phyloP scores from a whole-genome alignment of 1,140 invertebrate genomes.

The Trinorchestia longiramus region DNA sequence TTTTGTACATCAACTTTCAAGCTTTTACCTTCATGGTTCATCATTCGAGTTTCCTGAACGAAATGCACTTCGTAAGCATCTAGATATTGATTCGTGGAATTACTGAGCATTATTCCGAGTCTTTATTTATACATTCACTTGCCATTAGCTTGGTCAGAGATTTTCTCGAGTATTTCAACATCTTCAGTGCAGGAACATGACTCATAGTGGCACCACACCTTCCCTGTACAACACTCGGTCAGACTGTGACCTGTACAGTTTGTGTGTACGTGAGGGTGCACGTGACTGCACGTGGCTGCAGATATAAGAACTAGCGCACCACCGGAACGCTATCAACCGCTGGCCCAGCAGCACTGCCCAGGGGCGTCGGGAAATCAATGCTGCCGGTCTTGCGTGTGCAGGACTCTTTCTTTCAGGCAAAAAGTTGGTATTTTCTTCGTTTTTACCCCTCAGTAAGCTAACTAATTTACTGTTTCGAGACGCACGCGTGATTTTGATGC shows the following conservation, averaged over 20 bases:
- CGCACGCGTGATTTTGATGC: background rate
- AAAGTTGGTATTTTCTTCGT: background rate
- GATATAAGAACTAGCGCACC: background rate
- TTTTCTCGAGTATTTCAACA: background rate
- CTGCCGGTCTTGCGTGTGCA: background rate
- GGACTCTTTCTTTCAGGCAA: background rate
- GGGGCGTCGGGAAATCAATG: background rate
- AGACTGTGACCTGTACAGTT: background rate
- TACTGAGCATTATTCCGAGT: background rate
- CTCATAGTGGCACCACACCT: background rate
- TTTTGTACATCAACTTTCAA: background rate
- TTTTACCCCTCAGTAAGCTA: background rate
- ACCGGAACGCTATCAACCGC: background rate
- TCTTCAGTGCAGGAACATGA: background rate
- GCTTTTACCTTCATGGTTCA: background rate
- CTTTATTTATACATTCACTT: background rate
- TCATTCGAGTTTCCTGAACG: background rate
- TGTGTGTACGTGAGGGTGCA: background rate
- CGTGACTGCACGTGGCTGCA: background rate
- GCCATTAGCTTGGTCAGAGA: background rate
- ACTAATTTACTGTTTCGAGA: background rate
- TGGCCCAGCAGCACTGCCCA: too few species aligned
- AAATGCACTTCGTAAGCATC: background rate
- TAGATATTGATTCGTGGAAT: background rate
- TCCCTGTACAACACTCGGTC: background rate